phyloP scores from a whole-genome alignment of 1,140 invertebrate genomes.

The Asobara japonica region DNA sequence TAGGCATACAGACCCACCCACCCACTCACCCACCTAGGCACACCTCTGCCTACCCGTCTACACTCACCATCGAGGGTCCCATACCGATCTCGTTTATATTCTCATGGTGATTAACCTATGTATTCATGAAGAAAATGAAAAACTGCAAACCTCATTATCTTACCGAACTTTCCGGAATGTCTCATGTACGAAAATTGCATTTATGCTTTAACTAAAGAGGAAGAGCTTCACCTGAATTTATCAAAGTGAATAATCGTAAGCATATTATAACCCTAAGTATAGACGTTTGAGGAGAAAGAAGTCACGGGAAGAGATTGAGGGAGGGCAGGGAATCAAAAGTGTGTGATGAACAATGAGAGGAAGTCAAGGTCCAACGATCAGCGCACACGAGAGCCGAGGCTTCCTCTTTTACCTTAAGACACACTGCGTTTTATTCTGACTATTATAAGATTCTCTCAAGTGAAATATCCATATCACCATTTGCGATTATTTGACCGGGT shows the following conservation, averaged over 20 bases:
- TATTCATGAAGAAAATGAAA: too few relatives aligned
- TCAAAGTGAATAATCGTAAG: constrained; percentile 7
- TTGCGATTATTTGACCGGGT: neutral
- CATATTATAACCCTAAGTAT: constrained; percentile 15
- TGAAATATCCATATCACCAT: constrained; percentile 17
- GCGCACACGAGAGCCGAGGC: constrained; percentile 25
- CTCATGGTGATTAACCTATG: too few relatives aligned
- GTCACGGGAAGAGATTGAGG: constrained; percentile 16
- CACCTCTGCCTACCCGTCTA: too few relatives aligned
- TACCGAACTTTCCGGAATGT: too few relatives aligned
- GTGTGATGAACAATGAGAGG: constrained; percentile 51
- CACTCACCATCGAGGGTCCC: too few relatives aligned
- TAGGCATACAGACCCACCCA: too few relatives aligned
- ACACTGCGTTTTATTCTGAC: constrained; percentile 2
- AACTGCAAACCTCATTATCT: too few relatives aligned
- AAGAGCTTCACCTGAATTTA: neutral
- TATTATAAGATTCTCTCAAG: constrained; percentile 13
- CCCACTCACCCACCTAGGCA: too few relatives aligned
- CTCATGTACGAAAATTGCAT: too few relatives aligned
- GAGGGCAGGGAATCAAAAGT: constrained; percentile 13
- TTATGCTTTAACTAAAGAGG: too few relatives aligned
- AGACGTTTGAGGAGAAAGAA: constrained; percentile 20
- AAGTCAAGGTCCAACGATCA: constrained; percentile 57
- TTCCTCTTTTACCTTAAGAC: constrained; percentile 47
- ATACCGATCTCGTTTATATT: too few relatives aligned